Evolutionary conservation across 2,888 invertebrate genomes (phyloP), one percentile per base, ranked within the genome.

Genomic region (Muschampia plurimacula): DNA sequence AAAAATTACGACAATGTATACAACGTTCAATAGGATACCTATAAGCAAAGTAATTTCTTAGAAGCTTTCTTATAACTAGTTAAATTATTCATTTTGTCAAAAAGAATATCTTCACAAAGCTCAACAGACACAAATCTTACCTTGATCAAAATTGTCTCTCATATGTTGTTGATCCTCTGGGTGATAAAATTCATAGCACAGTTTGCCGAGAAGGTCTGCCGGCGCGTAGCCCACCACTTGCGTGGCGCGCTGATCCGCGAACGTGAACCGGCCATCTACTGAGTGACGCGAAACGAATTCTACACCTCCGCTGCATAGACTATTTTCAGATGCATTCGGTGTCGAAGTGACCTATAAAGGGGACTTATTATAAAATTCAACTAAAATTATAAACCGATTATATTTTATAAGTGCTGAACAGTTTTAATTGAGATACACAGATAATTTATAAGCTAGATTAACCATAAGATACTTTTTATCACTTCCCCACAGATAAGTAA

Each of bases 271-370:
- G 22, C 99, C 99, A 88, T 99, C 99, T 84, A 97, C 97, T 64
- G 98, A 97, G 94, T 99, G 99, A 59, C 99, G 96, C 64, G 99
- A 98, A 82, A 99, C 98, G 89, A 99, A 99, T 95, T 99, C 99
- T 80, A 96, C 94, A 84, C 97, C 97, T 84, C 97, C 98, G 73
- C 97, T 96, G 80, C 98, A 98, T 77, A 90, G 80, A 78, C 97
- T 95, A 88, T 98, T 95, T 89, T 99, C 99, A 76, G 97, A 96
- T 75, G 97, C 97, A 90, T 97, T 98, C 13, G 99, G 99, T 73
- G 99, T 98, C 67, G 99, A 99, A 69, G 99, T 98, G 76, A 98
- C 98, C 95, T 95, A 15, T 12, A 57, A 41, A 9, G 15, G 41
- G 9, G 8, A 9, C 8, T 41, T 41, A 7, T 2, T 9, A 7